A percentile compares a stretch with the other conserved stretches of the same genome.
Conservation (phyloP, 2,888 invertebrate genomes). For the Hyles lineata region DNA sequence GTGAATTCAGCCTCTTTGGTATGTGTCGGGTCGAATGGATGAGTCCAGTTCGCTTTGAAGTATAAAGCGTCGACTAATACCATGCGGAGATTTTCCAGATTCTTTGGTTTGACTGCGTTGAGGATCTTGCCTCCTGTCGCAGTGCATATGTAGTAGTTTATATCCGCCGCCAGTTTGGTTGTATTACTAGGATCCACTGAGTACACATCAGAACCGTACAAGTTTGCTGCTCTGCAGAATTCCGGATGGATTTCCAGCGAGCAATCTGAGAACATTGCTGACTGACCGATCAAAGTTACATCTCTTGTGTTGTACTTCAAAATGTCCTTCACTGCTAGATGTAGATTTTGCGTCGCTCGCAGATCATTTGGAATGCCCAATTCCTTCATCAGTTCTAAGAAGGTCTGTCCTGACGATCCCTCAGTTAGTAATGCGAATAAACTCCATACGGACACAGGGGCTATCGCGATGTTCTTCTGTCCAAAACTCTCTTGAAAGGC, state of each 20-base stretch:
- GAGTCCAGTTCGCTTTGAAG: constrained; percentile 90
- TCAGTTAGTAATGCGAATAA: constrained; percentile 74
- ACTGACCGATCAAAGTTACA: constrained; percentile 63
- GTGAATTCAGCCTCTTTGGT: constrained; percentile 85
- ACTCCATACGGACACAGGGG: constrained; percentile 77
- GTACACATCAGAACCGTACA: constrained; percentile 82
- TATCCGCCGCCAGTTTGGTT: constrained; percentile 77
- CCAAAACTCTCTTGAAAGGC: constrained; percentile 71
- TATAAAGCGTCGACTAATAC: constrained; percentile 88
- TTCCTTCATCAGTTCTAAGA: constrained; percentile 65
- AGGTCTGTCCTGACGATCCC: constrained; percentile 74
- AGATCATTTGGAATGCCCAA: constrained; percentile 67
- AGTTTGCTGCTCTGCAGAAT: constrained; percentile 69
- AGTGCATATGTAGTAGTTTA: constrained; percentile 88
- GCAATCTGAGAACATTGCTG: constrained; percentile 69
- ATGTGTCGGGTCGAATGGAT: constrained; percentile 85
- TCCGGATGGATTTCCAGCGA: constrained; percentile 67
- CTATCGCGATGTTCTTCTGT: constrained; percentile 67
- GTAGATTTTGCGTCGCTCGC: constrained; percentile 66
- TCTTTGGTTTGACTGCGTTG: constrained; percentile 84
- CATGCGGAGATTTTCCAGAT: constrained; percentile 75
- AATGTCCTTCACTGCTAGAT: constrained; percentile 61
- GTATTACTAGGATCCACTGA: constrained; percentile 84
- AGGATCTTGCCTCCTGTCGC: constrained; percentile 89
- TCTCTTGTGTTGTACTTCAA: constrained; percentile 61